These are phyloP conservation scores for Melospiza melodia DNA, from an alignment of 2,113 vertebrate genomes.

Conservation along the genomic window DNA sequence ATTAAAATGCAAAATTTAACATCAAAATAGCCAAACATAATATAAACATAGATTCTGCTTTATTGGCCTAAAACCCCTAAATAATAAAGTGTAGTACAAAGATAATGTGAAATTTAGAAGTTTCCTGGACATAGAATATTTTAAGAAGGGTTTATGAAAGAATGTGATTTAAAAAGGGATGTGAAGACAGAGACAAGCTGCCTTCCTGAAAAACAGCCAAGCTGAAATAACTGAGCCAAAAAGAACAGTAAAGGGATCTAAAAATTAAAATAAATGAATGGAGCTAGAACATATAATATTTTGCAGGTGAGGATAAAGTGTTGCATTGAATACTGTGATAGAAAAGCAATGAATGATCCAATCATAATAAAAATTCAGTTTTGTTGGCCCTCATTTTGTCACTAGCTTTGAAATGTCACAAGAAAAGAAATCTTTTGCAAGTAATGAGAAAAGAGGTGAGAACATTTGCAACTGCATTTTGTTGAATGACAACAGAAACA, in stretches of 20 bases:
- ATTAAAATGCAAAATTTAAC: not conserved
- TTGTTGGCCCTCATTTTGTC: not conserved
- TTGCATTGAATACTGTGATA: not conserved
- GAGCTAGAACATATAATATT: not conserved
- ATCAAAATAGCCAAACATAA: not conserved
- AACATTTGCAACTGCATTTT: not conserved
- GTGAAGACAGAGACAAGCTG: not conserved
- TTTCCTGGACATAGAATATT: not conserved
- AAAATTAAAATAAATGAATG: not conserved
- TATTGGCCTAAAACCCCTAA: not conserved
- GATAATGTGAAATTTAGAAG: not conserved
- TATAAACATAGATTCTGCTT: not conserved
- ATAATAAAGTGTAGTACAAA: not conserved
- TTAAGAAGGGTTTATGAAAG: not conserved
- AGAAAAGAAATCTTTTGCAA: not conserved
- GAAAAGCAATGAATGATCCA: not conserved
- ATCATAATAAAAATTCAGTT: not conserved
- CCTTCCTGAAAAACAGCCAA: not conserved
- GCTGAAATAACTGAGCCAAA: not conserved
- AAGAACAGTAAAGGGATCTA: not conserved
- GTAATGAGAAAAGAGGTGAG: conserved; percentile 2
- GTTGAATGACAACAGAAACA: not conserved
- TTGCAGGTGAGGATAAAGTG: not conserved
- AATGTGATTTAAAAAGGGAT: not conserved
- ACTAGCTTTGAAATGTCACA: not conserved